Evolutionary conservation across 2,797 vertebrate genomes (phyloP).

Genomic region (Mormyrops attenuatus): DNA sequence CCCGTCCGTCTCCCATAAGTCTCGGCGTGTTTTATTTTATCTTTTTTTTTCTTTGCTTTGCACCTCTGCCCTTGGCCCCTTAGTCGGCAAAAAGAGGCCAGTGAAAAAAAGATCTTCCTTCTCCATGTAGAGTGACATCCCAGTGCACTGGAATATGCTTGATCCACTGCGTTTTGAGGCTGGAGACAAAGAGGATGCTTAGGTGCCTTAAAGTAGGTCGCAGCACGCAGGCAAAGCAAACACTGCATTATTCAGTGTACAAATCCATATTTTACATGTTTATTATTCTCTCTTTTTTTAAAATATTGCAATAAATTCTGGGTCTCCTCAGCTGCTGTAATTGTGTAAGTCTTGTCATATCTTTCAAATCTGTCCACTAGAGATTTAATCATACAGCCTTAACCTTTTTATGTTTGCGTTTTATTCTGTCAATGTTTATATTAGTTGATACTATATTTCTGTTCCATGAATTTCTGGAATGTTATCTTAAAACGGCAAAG

Average conservation of each 20-base stretch:
- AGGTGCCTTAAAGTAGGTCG: background rate
- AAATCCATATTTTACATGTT: background rate
- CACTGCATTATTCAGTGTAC: background rate
- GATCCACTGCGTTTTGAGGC: background rate
- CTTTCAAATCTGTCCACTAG: background rate
- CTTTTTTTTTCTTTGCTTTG: background rate
- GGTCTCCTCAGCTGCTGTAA: background rate
- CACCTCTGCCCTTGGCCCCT: background rate
- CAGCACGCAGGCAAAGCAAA: background rate
- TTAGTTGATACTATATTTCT: background rate
- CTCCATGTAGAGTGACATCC: background rate
- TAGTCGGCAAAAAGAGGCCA: background rate
- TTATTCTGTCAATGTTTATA: slow-evolving; percentile 1
- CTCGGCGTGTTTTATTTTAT: background rate
- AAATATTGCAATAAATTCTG: background rate
- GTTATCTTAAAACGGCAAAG: background rate
- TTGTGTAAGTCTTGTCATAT: background rate
- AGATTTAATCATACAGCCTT: background rate
- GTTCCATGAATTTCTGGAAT: background rate
- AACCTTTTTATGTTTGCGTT: background rate
- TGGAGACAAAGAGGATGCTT: background rate
- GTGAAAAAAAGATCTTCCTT: background rate
- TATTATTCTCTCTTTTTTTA: background rate
- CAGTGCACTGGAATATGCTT: background rate
- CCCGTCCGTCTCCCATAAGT: background rate